Evolutionary conservation across 2,888 invertebrate genomes (phyloP), one percentile per base, ranked within the genome.

Genomic region (Timema cristinae): DNA sequence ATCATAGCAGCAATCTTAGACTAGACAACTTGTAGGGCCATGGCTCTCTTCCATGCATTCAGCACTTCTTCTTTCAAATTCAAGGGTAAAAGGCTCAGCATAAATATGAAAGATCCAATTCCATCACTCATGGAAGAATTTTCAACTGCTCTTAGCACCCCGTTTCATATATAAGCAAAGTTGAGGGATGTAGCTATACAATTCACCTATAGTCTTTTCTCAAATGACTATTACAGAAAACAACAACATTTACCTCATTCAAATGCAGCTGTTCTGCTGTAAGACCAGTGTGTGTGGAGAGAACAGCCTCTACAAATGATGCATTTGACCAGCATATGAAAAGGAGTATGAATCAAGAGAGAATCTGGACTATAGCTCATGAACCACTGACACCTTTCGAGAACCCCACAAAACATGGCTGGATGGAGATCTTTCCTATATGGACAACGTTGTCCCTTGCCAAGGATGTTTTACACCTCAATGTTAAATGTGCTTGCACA

Each of bases 41-140:
- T 32, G 32, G 32, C 32, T 32, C 32, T 32, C 32, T 32, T 32
- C 4, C 32, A 32, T 32, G 32, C 32, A 32, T 32, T 32, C 32
- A 32, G 32, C 32, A 32, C 32, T 32, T 32, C 32, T 32, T 32
- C 32, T 32, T 32, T 32, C 32, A 32, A 32, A 32, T 32, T 32
- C 32, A 32, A 32, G 32, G 32, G 2, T 32, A 32, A 32, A 32
- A 32, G 32, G 32, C 4, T 32, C 32, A 2, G 1, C 32, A 2
- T 32, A 32, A 32, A 32, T 32, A 32, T 2, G 32, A 32, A 52
- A 52, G 54, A 52, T 52, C n/a, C 1, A 52, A n/a, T 52, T n/a
- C 54, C 54, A 52, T 52, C 54, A n/a, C 54, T 52, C 54, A 52
- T 52, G 54, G 54, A 52, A 52, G 54, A 52, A 52, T 52, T 52